Conservation (phyloP, 1,140 invertebrate species). For the Drosophila arawakana region DNA sequence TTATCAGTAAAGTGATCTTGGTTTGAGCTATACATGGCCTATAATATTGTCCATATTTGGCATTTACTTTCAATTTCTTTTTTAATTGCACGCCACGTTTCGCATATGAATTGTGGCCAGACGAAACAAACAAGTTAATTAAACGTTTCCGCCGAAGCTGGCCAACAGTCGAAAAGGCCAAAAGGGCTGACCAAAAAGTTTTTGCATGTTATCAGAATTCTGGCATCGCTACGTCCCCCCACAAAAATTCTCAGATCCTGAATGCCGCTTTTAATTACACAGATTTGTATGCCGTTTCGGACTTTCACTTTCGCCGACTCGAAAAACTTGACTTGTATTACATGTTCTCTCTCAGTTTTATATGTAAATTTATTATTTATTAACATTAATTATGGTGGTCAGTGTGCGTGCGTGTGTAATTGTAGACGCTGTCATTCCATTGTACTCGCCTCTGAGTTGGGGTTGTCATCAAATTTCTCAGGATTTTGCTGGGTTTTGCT, state of each 20-base stretch:
- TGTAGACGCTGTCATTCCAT: slow-evolving; percentile 51
- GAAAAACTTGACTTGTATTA: slow-evolving; percentile 59
- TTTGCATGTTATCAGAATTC: slow-evolving; percentile 66
- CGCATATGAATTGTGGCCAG: slow-evolving; percentile 66
- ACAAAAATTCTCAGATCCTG: background rate
- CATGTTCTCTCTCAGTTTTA: slow-evolving; percentile 48
- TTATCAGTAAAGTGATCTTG: slow-evolving; percentile 25
- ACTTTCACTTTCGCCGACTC: slow-evolving; percentile 58
- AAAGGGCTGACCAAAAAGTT: slow-evolving; percentile 41
- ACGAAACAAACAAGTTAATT: slow-evolving; percentile 77
- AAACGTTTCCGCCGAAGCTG: slow-evolving; percentile 62
- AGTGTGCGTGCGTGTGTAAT: slow-evolving; percentile 52
- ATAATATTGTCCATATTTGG: background rate
- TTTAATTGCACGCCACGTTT: slow-evolving; percentile 68
- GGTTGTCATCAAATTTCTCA: slow-evolving; percentile 66
- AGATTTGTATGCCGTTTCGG: slow-evolving; percentile 74
- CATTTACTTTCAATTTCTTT: slow-evolving; percentile 57
- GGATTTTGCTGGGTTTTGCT: slow-evolving; percentile 43
- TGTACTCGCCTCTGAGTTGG: slow-evolving; percentile 10
- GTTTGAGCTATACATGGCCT: slow-evolving; percentile 1
- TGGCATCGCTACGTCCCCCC: slow-evolving; percentile 55
- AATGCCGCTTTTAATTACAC: slow-evolving; percentile 66
- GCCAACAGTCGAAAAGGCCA: background rate
- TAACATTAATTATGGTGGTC: slow-evolving; percentile 79
- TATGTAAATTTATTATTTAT: slow-evolving; percentile 83